A percentile compares a stretch with the other conserved stretches of the same genome.
These are phyloP conservation scores for Anthophora plumipes DNA, from an alignment of 2,888 invertebrate genomes.

Conservation along the genomic window DNA sequence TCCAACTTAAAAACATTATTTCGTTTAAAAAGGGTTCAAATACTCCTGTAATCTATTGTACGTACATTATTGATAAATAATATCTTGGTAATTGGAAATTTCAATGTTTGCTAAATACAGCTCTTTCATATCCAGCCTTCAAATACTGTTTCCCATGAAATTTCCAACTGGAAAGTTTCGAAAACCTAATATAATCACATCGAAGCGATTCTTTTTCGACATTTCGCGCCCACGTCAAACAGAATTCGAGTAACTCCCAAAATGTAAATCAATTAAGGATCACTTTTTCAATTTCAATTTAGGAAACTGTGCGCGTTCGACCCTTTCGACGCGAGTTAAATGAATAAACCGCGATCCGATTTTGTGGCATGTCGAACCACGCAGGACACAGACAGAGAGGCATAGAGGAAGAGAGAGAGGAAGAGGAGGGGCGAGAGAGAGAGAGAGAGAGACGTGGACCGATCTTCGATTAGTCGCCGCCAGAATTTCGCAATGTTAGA, in stretches of 20 bases:
- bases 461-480: slow-evolving; percentile 42
- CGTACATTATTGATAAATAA: too few species aligned
- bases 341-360: slow-evolving; percentile 38
- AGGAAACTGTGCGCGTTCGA: background rate
- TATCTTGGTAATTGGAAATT: too few species aligned
- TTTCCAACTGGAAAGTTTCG: background rate
- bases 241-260: background rate
- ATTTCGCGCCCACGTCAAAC: background rate
- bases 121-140: too few species aligned
- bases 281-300: slow-evolving; percentile 17
- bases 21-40: too few species aligned
- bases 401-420: background rate
- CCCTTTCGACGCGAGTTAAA: slow-evolving; percentile 27
- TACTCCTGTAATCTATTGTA: too few species aligned
- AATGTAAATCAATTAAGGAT: slow-evolving; percentile 21
- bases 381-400: background rate
- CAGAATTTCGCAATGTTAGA: slow-evolving; percentile 37
- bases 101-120: too few species aligned
- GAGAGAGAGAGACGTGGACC: background rate
- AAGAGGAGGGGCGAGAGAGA: background rate
- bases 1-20: too few species aligned
- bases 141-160: background rate
- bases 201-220: background rate
- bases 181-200: background rate
- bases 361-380: slow-evolving; percentile 5